phyloP scores from a whole-genome alignment of 64 coral and sea anemone genomes.

The Pachyseris speciosa region DNA sequence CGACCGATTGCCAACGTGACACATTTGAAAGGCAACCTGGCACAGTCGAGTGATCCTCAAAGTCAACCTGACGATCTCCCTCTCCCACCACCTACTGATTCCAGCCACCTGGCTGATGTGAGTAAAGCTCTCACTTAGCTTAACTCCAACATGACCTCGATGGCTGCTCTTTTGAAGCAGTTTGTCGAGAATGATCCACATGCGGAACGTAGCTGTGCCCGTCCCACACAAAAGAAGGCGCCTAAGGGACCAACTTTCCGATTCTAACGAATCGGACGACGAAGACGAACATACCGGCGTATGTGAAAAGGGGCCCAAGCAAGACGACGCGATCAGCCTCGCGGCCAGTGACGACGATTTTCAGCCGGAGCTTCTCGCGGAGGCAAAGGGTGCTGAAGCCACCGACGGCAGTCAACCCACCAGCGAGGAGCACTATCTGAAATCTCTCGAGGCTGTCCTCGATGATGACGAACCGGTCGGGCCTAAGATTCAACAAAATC shows the following conservation, averaged over 20 bases:
- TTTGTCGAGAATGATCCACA: neutral
- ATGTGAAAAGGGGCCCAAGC: neutral
- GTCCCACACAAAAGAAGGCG: neutral
- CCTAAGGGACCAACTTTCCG: neutral
- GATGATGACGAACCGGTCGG: conserved; percentile 1
- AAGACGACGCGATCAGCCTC: neutral
- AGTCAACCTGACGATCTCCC: neutral
- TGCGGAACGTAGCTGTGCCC: neutral
- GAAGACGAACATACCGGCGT: neutral
- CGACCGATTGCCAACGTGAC: neutral
- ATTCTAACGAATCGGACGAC: neutral
- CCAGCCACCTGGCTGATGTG: conserved; percentile 5
- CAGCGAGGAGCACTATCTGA: neutral
- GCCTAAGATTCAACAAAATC: too few species aligned
- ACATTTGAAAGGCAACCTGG: neutral
- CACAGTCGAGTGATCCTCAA: neutral
- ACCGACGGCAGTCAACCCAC: neutral
- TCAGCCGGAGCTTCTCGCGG: neutral
- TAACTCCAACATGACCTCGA: neutral
- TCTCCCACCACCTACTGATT: neutral
- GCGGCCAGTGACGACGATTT: neutral
- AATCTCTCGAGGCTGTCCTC: conserved; percentile 4
- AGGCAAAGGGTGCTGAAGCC: neutral
- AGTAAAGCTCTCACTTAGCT: neutral
- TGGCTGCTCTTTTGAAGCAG: neutral